A percentile compares a stretch with the other conserved stretches of the same genome.
phyloP scores from a whole-genome alignment of 35 echinoderm and acorn worm genomes.

The Lytechinus variegatus region DNA sequence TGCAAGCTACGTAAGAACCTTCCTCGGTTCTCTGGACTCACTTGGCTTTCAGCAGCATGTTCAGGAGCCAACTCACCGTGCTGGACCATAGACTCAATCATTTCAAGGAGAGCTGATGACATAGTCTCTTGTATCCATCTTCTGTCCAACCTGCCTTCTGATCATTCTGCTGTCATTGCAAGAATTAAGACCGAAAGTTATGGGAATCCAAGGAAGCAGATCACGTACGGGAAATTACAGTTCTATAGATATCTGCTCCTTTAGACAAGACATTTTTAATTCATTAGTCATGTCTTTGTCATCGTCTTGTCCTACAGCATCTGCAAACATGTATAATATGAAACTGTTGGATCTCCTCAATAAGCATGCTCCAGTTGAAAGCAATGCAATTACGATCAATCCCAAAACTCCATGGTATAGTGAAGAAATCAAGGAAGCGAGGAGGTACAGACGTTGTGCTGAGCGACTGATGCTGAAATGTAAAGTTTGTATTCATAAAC shows the following conservation, averaged over 20 bases:
- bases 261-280: slow-evolving; percentile 46
- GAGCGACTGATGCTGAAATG: too few relatives aligned
- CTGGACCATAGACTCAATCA: background rate
- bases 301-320: background rate
- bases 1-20: too few relatives aligned
- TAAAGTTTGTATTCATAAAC: too few relatives aligned
- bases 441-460: too few relatives aligned
- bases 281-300: background rate
- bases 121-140: background rate
- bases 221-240: slow-evolving; percentile 46
- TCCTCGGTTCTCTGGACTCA: too few relatives aligned
- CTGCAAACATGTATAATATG: too few relatives aligned
- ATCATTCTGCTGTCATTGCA: slow-evolving; percentile 44
- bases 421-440: too few relatives aligned
- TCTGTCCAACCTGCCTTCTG: slow-evolving; percentile 39
- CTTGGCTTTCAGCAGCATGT: too few relatives aligned
- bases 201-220: background rate
- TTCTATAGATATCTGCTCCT: slow-evolving; percentile 38
- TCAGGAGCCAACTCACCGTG: background rate
- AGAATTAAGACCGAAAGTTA: slow-evolving; percentile 2
- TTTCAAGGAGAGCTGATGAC: background rate
- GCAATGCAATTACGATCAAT: too few relatives aligned
- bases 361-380: too few relatives aligned
- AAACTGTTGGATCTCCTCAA: too few relatives aligned
- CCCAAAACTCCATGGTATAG: too few relatives aligned